Evolutionary conservation across 2,113 vertebrate species (phyloP), one percentile per base, ranked within the genome.

Genomic region (Brachyistius frenatus): DNA sequence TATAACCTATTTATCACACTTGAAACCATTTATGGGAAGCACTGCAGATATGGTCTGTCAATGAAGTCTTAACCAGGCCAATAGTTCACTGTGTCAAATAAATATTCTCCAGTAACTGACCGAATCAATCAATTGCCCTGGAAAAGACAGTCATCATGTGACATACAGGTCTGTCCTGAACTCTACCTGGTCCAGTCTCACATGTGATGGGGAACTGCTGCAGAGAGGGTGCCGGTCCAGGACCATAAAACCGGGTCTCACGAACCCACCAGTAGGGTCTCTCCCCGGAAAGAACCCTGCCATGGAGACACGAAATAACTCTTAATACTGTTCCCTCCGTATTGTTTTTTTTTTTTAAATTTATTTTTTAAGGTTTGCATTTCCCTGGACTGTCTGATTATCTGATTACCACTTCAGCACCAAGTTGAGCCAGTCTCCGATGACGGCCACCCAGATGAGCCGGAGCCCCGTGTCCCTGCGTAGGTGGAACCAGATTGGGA

Each of bases 361-460:
- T 37, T 30, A 6, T 44, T 49, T 41, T 0, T 1, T 2, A 32
- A 3, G 2, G 16, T 5, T 30, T 9, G 41, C 41, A 44, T 35
- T 32, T 10, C 0, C 52, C 13, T 11, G 5, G n/a, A 37, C 4
- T 52, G 23, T 23, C 23, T 23, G 23, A 23, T 23, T 23, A 23
- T 23, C 23, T 23, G 23, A 23, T 96, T 94, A 98, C 97, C 98
- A 99, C 90, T 99, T 99, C 57, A 98, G 96, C 76, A 99, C 93
- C 6, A 99, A 87, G 89, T 99, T 99, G 87, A 99, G 92, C 98
- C 98, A 99, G 91, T 99, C 98, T 3, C 97, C 97, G 0, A 99
- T 91, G 57, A 98, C 97, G 0, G 97, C 96, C 80, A 98, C 97
- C 98, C 98, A 99, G 85, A 99, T 93, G 10, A 99, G 96, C 79